Evolutionary conservation across 2,113 vertebrate genomes (phyloP), one percentile per base, ranked within the genome.

Genomic region (Plotosus lineatus): DNA sequence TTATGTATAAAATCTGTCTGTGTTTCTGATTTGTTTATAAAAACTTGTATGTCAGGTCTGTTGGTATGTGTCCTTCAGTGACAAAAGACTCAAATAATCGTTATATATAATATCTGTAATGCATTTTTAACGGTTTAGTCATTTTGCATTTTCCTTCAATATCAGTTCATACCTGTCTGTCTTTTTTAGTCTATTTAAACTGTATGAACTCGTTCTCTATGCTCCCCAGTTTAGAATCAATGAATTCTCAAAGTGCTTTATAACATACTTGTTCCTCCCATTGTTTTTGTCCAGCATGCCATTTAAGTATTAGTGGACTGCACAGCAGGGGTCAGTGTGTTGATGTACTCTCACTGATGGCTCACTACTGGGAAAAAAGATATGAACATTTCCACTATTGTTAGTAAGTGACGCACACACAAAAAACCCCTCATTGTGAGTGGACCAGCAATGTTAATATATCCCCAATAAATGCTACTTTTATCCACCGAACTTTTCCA

Each of bases 371-470:
- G 4, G 79, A 66, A 58, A 75, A 68, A 1, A 15, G 38, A 78
- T 6, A 79, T 55, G 56, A 55, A 81, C 38, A 73, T 61, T 33
- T n/a, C 50, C 19, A 46, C 38, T 66, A 48, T 28, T 12, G 46
- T 84, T 56, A 81, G 77, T 56, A 56, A 78, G 3, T 84, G 75
- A 84, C 75, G 81, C 83, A 81, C 56, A 17, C 83, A 81, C 56
- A 17, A 55, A 38, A 48, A 81, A 55, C 78, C 69, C 82, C 74
- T 36, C 8, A 36, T 10, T 6, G 38, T 42, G 38, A 14, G 6
- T 40, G 26, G 38, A 69, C 40, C 55, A n/a, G 17, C 3, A 23
- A 38, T 68, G 69, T 74, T 11, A 15, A 56, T 2, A 72, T 73
- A 55, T 14, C 58, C 58, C 21, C 31, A 36, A 63, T 26, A 73